phyloP scores from a whole-genome alignment of 37 sponge, comb jelly and placozoan genomes.

The Oscarella lobularis region DNA sequence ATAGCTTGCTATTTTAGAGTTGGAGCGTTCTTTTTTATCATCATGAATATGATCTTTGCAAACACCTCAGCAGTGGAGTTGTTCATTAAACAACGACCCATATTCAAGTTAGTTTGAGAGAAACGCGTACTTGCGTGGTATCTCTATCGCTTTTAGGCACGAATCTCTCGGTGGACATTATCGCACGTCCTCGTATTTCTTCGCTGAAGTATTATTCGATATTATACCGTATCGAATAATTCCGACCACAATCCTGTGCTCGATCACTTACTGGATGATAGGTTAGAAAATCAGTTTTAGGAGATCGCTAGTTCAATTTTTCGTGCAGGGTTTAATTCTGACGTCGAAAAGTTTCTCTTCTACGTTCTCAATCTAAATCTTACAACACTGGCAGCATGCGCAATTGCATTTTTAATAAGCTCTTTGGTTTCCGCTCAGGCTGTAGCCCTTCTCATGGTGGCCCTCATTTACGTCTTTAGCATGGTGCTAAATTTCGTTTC shows the following conservation, averaged over 20 bases:
- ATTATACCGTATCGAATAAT: background rate
- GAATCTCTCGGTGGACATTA: background rate
- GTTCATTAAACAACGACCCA: slow-evolving; percentile 44
- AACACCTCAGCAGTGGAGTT: slow-evolving; percentile 61
- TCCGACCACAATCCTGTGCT: background rate
- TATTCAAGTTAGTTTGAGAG: slow-evolving; percentile 70
- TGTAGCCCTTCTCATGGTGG: background rate
- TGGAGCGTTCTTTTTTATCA: slow-evolving; percentile 74
- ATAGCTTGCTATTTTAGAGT: too few species aligned
- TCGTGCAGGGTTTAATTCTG: background rate
- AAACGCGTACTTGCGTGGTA: too few species aligned
- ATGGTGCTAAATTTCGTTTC: background rate
- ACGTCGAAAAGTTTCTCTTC: background rate
- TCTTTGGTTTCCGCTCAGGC: background rate
- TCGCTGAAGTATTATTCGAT: background rate
- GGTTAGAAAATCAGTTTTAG: background rate
- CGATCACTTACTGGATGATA: background rate
- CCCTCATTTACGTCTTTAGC: background rate
- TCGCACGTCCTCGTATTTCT: background rate
- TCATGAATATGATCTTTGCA: slow-evolving; percentile 50
- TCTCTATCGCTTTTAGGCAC: background rate
- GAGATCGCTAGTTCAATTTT: background rate
- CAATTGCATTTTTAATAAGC: background rate
- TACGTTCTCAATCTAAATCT: background rate
- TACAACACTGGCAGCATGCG: background rate